These are phyloP conservation scores for Nemurella pictetii DNA, from an alignment of 2,888 invertebrate species.

Conservation along the genomic window DNA sequence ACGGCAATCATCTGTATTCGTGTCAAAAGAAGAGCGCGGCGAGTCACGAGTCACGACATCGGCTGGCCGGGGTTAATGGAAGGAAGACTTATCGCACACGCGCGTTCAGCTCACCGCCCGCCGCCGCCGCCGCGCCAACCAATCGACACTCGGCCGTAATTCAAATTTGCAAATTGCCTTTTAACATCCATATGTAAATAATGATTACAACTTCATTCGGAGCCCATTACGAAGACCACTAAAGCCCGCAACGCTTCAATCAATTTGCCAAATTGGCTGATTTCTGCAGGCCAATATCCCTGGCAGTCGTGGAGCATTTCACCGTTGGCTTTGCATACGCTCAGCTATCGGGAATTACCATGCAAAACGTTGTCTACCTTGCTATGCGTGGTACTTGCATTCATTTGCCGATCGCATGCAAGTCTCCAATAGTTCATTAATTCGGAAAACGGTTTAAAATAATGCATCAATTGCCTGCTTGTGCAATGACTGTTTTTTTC, in stretches of 20 bases:
- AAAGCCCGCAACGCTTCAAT: background rate
- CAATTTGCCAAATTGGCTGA: slow-evolving; percentile 8
- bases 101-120: background rate
- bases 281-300: slow-evolving; percentile 1
- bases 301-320: background rate
- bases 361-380: background rate
- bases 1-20: background rate
- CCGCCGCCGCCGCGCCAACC: no score
- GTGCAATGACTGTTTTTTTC: slow-evolving; percentile 1
- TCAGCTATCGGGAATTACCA: slow-evolving; percentile 12
- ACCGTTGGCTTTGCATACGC: slow-evolving; percentile 4
- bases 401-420: background rate
- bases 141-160: background rate
- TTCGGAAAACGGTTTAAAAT: background rate
- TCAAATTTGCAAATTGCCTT: slow-evolving; percentile 29
- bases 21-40: background rate
- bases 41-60: background rate
- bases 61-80: background rate
- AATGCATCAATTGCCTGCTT: background rate
- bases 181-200: slow-evolving; percentile 13
- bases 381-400: background rate
- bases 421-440: background rate
- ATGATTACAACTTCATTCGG: slow-evolving; percentile 26
- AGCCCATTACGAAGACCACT: slow-evolving; percentile 20
- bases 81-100: slow-evolving; percentile 12